phyloP scores from a whole-genome alignment of 2,888 invertebrate species.

The Micropterix aruncella region DNA sequence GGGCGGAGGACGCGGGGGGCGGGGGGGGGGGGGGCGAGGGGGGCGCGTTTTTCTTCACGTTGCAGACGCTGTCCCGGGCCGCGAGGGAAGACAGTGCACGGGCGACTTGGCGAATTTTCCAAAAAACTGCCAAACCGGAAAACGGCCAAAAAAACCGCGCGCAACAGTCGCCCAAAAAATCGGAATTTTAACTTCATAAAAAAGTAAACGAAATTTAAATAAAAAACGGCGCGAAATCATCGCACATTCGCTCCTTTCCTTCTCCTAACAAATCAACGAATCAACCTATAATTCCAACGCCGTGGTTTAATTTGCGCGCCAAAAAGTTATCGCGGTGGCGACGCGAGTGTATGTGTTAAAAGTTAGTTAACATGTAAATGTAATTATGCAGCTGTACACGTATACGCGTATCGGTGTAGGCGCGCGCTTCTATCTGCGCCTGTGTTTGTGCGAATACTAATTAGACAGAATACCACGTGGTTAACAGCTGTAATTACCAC shows the following conservation, averaged over 20 bases:
- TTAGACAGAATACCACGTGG: neutral
- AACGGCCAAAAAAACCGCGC: too few species aligned
- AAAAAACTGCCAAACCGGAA: too few species aligned
- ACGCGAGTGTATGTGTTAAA: neutral
- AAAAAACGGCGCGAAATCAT: too few species aligned
- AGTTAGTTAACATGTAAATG: neutral
- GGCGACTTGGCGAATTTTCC: too few species aligned
- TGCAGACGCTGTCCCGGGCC: neutral
- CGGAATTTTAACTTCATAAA: too few species aligned
- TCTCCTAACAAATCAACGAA: too few species aligned
- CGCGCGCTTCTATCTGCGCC: too few species aligned
- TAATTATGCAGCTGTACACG: neutral
- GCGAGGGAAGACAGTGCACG: neutral
- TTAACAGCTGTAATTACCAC: neutral
- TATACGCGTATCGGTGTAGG: too few species aligned
- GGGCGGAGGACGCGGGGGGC: neutral
- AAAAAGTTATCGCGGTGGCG: neutral
- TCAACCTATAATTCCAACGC: too few species aligned
- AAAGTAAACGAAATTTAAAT: too few species aligned
- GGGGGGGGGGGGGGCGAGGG: neutral
- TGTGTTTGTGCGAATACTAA: neutral
- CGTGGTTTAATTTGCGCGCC: neutral
- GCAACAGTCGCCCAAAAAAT: too few species aligned
- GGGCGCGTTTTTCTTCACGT: neutral
- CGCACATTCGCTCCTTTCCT: too few species aligned